phyloP scores from a whole-genome alignment of 2,113 vertebrate species.

The Nibea albiflora region DNA sequence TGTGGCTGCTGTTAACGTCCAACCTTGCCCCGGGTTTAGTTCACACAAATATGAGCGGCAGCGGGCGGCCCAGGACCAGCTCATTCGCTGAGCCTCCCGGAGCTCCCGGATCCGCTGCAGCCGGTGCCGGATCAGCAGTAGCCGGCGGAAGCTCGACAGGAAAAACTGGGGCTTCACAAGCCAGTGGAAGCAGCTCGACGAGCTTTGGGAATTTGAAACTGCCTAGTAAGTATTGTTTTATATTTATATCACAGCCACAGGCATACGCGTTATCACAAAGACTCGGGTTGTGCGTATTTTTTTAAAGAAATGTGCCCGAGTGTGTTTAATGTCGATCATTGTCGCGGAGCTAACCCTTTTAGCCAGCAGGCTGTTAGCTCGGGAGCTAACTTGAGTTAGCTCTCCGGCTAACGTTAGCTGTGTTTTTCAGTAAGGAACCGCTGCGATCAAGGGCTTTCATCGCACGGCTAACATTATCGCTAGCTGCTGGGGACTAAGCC shows the following conservation, averaged over 20 bases:
- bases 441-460: constrained; percentile 62
- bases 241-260: not conserved
- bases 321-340: constrained; percentile 58
- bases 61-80: constrained; percentile 89
- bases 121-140: constrained; percentile 83
- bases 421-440: constrained; percentile 75
- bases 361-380: constrained; percentile 57
- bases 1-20: constrained; percentile 69
- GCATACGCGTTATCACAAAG: not conserved
- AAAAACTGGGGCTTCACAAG: constrained; percentile 87
- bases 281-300: not conserved
- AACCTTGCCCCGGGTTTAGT: constrained; percentile 82
- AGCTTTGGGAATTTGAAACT: constrained; percentile 87
- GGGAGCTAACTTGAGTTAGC: constrained; percentile 57
- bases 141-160: constrained; percentile 85
- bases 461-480: constrained; percentile 26
- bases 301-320: constrained; percentile 1
- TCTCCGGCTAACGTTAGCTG: constrained; percentile 62
- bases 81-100: constrained; percentile 89
- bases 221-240: constrained; percentile 77
- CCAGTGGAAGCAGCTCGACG: constrained; percentile 83
- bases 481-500: constrained; percentile 26
- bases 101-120: constrained; percentile 84
- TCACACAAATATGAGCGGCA: constrained; percentile 87
- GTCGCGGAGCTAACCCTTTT: constrained; percentile 56